phyloP scores from a whole-genome alignment of 2,797 vertebrate species.

The Meda fulgida region DNA sequence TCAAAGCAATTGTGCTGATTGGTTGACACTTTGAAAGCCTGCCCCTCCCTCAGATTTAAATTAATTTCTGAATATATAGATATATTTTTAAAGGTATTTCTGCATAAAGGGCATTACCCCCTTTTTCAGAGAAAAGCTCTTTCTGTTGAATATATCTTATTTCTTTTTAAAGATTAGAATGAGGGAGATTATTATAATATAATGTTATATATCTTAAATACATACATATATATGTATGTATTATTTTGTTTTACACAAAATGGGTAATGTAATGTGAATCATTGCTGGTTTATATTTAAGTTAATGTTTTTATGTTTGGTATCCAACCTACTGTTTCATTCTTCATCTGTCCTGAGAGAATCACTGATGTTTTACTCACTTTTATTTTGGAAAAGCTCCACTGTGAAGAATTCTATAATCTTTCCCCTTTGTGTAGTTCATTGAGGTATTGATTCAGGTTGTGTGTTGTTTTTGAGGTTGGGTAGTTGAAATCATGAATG shows the following conservation, averaged over 20 bases:
- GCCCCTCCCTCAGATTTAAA: background rate
- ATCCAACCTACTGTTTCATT: conserved; percentile 53
- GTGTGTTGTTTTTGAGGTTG: conserved; percentile 10
- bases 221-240: conserved; percentile 53
- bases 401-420: conserved; percentile 40
- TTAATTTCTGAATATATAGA: background rate
- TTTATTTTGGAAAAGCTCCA: conserved; percentile 24
- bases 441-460: conserved; percentile 35
- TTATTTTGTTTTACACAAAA: conserved; percentile 63
- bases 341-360: conserved; percentile 37
- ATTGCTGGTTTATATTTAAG: conserved; percentile 74
- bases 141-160: conserved; percentile 63
- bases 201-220: conserved; percentile 74
- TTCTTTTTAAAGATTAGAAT: conserved; percentile 59
- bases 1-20: conserved; percentile 14
- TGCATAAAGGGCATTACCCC: conserved; percentile 5
- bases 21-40: conserved; percentile 4
- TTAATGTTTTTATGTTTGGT: conserved; percentile 66
- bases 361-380: conserved; percentile 25
- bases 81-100: conserved; percentile 3
- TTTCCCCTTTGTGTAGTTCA: conserved; percentile 28
- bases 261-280: conserved; percentile 78
- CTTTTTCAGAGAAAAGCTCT: conserved; percentile 41
- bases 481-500: conserved; percentile 12
- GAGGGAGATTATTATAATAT: conserved; percentile 69